A percentile compares a stretch with the other conserved stretches of the same genome.
phyloP scores from a whole-genome alignment of 1,140 invertebrate species.

The Penaeus japonicus region DNA sequence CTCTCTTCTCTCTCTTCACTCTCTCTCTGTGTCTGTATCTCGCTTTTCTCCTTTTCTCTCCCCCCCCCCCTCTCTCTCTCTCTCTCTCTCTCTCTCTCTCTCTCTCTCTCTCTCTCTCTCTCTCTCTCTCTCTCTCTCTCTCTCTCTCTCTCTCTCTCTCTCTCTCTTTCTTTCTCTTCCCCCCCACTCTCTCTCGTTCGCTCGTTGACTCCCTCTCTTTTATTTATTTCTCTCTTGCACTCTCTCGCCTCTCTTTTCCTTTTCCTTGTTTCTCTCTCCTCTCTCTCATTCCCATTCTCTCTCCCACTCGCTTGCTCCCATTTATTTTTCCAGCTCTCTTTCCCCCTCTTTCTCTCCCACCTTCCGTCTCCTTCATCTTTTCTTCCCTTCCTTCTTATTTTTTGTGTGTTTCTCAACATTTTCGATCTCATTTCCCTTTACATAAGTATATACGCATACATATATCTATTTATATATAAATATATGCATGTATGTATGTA shows the following conservation, averaged over 20 bases:
- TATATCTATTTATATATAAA: too few relatives aligned
- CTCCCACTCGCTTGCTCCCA: too few relatives aligned
- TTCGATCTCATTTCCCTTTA: neutral
- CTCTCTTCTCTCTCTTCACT: neutral
- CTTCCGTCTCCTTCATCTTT: neutral
- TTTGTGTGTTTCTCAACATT: neutral
- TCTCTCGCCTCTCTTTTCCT: neutral
- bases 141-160: neutral
- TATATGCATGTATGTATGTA: too few relatives aligned
- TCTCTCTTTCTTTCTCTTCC: neutral
- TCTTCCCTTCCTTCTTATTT: neutral
- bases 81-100: neutral
- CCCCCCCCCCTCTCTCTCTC: neutral
- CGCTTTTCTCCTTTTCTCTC: neutral
- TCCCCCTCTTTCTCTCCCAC: neutral
- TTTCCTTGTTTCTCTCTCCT: neutral
- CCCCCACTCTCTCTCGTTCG: neutral
- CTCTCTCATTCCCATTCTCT: neutral
- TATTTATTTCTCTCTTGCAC: neutral
- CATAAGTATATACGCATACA: too few relatives aligned
- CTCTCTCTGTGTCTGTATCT: neutral
- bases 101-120: neutral
- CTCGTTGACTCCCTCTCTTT: neutral
- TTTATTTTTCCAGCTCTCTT: neutral
- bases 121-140: neutral